Evolutionary conservation across 1,140 invertebrate species (phyloP).

Genomic region (Hetaerina americana): DNA sequence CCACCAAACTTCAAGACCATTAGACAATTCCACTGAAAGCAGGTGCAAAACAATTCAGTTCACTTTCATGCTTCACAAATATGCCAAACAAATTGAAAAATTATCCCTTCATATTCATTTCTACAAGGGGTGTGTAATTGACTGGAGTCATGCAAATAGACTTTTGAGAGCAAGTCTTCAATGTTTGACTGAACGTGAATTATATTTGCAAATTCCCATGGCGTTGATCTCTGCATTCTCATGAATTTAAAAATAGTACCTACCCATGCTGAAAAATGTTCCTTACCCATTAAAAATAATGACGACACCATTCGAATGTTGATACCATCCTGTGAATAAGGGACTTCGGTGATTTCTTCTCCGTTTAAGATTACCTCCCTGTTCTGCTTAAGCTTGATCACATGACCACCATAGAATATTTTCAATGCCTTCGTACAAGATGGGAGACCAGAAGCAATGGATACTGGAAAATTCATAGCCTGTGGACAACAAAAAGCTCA

Average conservation of each 20-base stretch:
- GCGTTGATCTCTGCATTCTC: no score
- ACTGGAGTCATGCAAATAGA: no score
- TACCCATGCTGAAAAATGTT: no score
- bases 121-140: no score
- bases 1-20: constrained; percentile 71
- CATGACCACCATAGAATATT: constrained; percentile 33
- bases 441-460: constrained; percentile 39
- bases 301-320: constrained; percentile 59
- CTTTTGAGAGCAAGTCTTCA: no score
- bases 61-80: not conserved
- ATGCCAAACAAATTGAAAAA: not conserved
- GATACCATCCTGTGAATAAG: constrained; percentile 40
- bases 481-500: no score
- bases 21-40: constrained; percentile 51
- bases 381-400: constrained; percentile 58
- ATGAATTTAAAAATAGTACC: no score
- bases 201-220: no score
- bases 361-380: constrained; percentile 52
- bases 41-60: no score
- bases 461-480: constrained; percentile 46
- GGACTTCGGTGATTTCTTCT: constrained; percentile 49
- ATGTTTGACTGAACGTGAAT: no score
- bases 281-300: constrained; percentile 48
- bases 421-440: constrained; percentile 73
- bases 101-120: not conserved